Evolutionary conservation across 2,888 invertebrate genomes (phyloP), one percentile per base, ranked within the genome.

Genomic region (Neuroscelio doddi): DNA sequence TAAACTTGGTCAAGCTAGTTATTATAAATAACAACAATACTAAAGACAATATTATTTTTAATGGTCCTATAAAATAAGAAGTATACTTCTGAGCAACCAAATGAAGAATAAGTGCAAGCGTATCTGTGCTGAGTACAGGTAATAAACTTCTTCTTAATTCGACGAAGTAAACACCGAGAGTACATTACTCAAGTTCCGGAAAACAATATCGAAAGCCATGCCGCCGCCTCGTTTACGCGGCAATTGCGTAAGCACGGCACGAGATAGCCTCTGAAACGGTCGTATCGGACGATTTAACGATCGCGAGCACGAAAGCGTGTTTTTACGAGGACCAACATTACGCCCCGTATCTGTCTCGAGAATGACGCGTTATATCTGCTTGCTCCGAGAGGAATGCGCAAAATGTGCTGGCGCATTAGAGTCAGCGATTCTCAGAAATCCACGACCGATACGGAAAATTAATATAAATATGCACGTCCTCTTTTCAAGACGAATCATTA

Each of bases 261-360:
- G 62, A 69, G 65, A 58, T 63, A 72, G 70, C 69, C 65, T 68
- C 44, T 65, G 56, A 62, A 66, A 70, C 67, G 68, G 68, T 75
- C 72, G 69, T 69, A 71, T 71, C 70, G 69, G 63, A 58, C 73
- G 69, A 73, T 76, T 77, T 74, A 76, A 78, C 74, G 72, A 76
- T 72, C 58, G 36, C 36, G 41, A 41, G 49, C 49, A 45, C 49
- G 59, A 65, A 59, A 56, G 61, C 49, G 47, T 30, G 38, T 58
- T 64, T 69, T 72, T 66, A 72, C 64, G 70, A 69, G 67, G 46
- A 57, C 64, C 67, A 68, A 64, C 68, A 65, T 64, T 64, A 51
- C 63, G 67, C 67, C 50, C n/a, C n/a, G n/a, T n/a, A n/a, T n/a
- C n/a, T n/a, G n/a, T 65, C 63, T 64, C 67, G 26, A 26, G 8